Evolutionary conservation across 2,113 vertebrate species (phyloP).

Genomic region (Ctenomys sociabilis): DNA sequence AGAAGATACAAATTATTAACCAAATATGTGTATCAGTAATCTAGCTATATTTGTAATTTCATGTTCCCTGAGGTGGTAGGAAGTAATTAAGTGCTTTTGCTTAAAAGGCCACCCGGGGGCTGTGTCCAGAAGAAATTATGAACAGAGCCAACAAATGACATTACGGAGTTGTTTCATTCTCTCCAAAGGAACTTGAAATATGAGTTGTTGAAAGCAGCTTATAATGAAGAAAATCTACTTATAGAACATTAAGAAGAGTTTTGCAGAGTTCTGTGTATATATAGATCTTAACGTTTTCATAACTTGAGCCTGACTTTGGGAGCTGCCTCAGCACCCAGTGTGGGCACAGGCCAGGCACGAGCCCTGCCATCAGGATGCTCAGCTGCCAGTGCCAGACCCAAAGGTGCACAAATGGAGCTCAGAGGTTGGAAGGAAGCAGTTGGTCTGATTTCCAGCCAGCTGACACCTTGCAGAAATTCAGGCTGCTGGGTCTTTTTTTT

Average conservation of each 20-base stretch:
- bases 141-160: constrained; percentile 68
- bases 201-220: constrained; percentile 24
- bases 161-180: constrained; percentile 68
- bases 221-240: constrained; percentile 57
- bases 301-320: not conserved
- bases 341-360: not conserved
- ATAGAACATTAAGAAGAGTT: constrained; percentile 15
- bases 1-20: constrained; percentile 70
- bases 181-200: constrained; percentile 69
- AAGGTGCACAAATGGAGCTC: not conserved
- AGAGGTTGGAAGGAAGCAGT: not conserved
- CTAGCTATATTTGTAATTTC: constrained; percentile 70
- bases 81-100: constrained; percentile 75
- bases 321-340: not conserved
- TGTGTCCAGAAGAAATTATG: constrained; percentile 71
- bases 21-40: constrained; percentile 54
- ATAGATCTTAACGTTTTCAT: not conserved
- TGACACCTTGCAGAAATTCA: constrained; percentile 42
- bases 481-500: not conserved
- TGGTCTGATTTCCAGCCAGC: not conserved
- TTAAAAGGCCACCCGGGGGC: constrained; percentile 75
- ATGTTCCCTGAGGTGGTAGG: constrained; percentile 72
- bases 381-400: not conserved
- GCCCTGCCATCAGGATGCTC: not conserved
- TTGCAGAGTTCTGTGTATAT: not conserved